Conservation (phyloP, 2,113 vertebrate genomes). For the Chlamydotis undulata region DNA sequence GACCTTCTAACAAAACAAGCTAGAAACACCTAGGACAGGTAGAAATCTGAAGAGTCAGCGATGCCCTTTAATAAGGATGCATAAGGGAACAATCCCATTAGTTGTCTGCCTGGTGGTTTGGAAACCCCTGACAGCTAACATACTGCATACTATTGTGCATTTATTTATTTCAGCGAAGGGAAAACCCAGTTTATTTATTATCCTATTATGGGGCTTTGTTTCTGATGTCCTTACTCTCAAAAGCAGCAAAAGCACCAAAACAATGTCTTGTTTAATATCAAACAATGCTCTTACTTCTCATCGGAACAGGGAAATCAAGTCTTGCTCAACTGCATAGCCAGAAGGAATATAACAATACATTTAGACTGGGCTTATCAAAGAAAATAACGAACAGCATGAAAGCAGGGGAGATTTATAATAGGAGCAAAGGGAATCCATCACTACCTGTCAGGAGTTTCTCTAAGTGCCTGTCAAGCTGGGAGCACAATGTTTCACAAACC, state of each 20-base stretch:
- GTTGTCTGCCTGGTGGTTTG: neutral
- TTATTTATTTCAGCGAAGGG: neutral
- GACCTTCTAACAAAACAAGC: neutral
- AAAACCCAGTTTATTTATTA: constrained; percentile 27
- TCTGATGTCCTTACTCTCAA: neutral
- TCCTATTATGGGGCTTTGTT: neutral
- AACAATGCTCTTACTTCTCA: constrained; percentile 46
- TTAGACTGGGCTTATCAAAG: neutral
- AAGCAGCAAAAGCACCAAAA: constrained; percentile 23
- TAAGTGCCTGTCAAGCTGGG: neutral
- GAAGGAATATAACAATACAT: neutral
- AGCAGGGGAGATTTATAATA: neutral
- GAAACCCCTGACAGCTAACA: neutral
- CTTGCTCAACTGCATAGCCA: neutral
- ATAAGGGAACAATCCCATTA: neutral
- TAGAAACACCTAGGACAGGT: neutral
- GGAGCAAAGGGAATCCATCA: neutral
- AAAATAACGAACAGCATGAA: neutral
- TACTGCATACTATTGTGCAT: neutral
- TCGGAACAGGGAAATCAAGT: neutral
- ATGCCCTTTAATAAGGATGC: neutral
- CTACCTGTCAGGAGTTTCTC: neutral
- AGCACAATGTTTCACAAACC: neutral
- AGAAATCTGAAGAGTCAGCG: neutral
- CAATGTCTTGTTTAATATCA: constrained; percentile 40